These are phyloP conservation scores for Montipora efflorescens DNA, from an alignment of 64 coral and sea anemone species.

Conservation along the genomic window DNA sequence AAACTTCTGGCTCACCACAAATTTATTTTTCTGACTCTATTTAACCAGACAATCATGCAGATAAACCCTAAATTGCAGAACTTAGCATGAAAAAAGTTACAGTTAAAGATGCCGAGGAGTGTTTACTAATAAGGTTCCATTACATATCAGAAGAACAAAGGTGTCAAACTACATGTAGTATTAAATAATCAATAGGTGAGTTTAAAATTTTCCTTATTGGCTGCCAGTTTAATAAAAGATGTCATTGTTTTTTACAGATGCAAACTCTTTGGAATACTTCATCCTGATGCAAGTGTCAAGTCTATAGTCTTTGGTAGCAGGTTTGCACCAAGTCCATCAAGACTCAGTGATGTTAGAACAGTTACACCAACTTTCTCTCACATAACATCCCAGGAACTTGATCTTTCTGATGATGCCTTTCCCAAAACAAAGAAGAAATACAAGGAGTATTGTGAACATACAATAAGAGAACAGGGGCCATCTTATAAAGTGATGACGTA, in stretches of 20 bases:
- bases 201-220: too few relatives aligned
- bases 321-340: conserved; percentile 1
- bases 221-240: too few relatives aligned
- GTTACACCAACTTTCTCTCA: background rate
- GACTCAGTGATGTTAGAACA: conserved; percentile 29
- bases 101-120: too few relatives aligned
- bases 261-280: conserved; percentile 68
- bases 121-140: too few relatives aligned
- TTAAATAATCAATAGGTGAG: too few relatives aligned
- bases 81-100: too few relatives aligned
- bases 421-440: conserved; percentile 52
- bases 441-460: conserved; percentile 62
- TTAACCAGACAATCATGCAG: too few relatives aligned
- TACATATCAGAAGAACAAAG: too few relatives aligned
- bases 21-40: background rate
- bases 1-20: background rate
- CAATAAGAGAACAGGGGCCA: conserved; percentile 54
- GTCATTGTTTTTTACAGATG: background rate
- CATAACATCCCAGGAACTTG: background rate
- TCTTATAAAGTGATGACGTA: conserved; percentile 54
- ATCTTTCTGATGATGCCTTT: conserved; percentile 24
- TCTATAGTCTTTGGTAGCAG: conserved; percentile 14
- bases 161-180: too few relatives aligned
- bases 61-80: too few relatives aligned
- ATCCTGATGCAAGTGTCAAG: conserved; percentile 46